phyloP scores from a whole-genome alignment of 2,797 vertebrate species.

The Pseudomugil gertrudae region DNA sequence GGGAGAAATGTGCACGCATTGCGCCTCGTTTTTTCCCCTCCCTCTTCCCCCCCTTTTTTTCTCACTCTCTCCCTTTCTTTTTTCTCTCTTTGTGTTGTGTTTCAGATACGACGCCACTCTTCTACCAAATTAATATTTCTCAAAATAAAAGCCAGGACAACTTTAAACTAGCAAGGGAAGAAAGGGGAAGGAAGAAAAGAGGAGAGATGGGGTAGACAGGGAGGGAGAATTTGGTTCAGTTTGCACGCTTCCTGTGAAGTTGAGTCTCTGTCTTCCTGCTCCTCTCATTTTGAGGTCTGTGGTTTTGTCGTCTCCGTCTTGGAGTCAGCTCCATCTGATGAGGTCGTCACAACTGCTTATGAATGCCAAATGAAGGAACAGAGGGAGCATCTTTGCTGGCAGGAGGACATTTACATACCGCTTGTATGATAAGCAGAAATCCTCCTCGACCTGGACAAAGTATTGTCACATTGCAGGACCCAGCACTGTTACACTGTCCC shows the following conservation, averaged over 20 bases:
- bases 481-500: no score
- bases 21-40: constrained; percentile 49
- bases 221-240: constrained; percentile 62
- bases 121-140: constrained; percentile 88
- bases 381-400: constrained; percentile 30
- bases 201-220: constrained; percentile 36
- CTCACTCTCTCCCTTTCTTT: constrained; percentile 62
- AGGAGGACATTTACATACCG: constrained; percentile 63
- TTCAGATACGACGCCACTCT: constrained; percentile 73
- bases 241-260: constrained; percentile 76
- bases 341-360: constrained; percentile 81
- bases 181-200: constrained; percentile 68
- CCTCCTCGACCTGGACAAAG: constrained; percentile 56
- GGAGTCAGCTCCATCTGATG: constrained; percentile 81
- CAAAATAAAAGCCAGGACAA: constrained; percentile 90
- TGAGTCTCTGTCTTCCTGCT: constrained; percentile 71
- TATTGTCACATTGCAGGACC: constrained; percentile 26
- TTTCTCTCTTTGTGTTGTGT: constrained; percentile 73
- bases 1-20: constrained; percentile 79
- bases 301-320: constrained; percentile 78
- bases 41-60: constrained; percentile 36
- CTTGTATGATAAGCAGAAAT: constrained; percentile 69
- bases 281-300: constrained; percentile 77
- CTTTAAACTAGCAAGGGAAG: constrained; percentile 84
- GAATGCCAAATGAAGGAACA: constrained; percentile 71